Base-by-base conservation (phyloP, 2,888 invertebrate species). In the Chloroclysta siterata region DNA sequence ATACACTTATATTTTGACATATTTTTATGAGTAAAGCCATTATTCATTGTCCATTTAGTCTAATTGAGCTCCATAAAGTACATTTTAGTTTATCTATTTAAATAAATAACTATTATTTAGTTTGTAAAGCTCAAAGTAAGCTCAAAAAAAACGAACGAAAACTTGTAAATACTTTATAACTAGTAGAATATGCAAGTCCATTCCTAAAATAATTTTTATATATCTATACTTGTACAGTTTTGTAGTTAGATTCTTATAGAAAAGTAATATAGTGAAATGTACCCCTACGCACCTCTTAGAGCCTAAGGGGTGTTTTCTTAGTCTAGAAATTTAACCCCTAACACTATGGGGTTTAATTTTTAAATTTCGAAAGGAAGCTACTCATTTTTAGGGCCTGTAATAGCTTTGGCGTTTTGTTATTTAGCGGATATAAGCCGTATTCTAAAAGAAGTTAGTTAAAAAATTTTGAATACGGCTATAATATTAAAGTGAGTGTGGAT, bases 121-220 rank as follows among this genome's bases (percentile, higher is more conserved):
- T 89, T 90, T 84, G 83, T 81, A 85, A 90, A 90, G 91, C 91
- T 91, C 91, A 92, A 93, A 92, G 86, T 83, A 80, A 91, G 92
- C 92, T 93, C 92, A 92, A 92, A 88, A n/a, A 88, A 81, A 74
- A 70, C 67, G 61, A 36, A 75, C 71, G 46, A 55, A 71, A 73
- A 64, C 70, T 82, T 89, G 88, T 89, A 88, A 81, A 89, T 89
- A 88, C 78, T 74, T 78, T 22, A 22, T 74, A 68, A 33, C 33
- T 72, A 75, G 74, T 80, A 80, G 78, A 75, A 58, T 61, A 64
- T 60, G 75, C 82, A 79, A 82, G 81, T 84, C 79, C 88, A 88
- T 88, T 88, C 87, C 86, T 89, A 87, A 65, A 77, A 73, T 86
- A 86, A 81, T 83, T 82, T 84, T 84, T 85, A 81, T 86, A 84